phyloP scores from a whole-genome alignment of 2,888 invertebrate species.

The Nemapogon koenigi region DNA sequence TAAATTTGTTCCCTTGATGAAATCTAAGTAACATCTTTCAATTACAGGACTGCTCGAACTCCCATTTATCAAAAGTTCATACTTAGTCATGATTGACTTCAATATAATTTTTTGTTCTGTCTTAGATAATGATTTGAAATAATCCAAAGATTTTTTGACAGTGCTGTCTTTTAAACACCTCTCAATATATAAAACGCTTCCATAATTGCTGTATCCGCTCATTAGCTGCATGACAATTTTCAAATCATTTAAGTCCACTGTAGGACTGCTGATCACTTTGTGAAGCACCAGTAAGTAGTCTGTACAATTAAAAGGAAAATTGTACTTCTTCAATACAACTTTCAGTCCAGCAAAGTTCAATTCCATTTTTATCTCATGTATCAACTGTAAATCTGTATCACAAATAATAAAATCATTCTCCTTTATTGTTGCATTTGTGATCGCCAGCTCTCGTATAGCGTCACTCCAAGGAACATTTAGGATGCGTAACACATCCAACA shows the following conservation, averaged over 20 bases:
- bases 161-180: constrained; percentile 45
- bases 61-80: constrained; percentile 42
- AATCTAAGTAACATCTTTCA: constrained; percentile 54
- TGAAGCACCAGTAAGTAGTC: constrained; percentile 45
- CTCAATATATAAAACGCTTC: constrained; percentile 39
- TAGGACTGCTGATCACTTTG: constrained; percentile 34
- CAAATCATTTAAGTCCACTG: constrained; percentile 40
- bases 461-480: constrained; percentile 52
- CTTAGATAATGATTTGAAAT: constrained; percentile 31
- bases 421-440: constrained; percentile 34
- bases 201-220: constrained; percentile 33
- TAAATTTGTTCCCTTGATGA: constrained; percentile 42
- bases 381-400: constrained; percentile 35
- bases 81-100: constrained; percentile 38
- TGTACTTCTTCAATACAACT: constrained; percentile 52
- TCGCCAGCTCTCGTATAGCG: constrained; percentile 35
- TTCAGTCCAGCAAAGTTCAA: constrained; percentile 49
- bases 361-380: constrained; percentile 48
- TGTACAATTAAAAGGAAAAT: constrained; percentile 42
- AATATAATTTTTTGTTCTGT: constrained; percentile 35
- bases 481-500: constrained; percentile 46
- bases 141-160: constrained; percentile 38
- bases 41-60: constrained; percentile 21
- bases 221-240: constrained; percentile 37
- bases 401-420: constrained; percentile 43